Percentiles rank a stretch among this genome's conserved stretches.
Conservation (phyloP, 2,888 invertebrate species). For the Stenotaenia linearis region DNA sequence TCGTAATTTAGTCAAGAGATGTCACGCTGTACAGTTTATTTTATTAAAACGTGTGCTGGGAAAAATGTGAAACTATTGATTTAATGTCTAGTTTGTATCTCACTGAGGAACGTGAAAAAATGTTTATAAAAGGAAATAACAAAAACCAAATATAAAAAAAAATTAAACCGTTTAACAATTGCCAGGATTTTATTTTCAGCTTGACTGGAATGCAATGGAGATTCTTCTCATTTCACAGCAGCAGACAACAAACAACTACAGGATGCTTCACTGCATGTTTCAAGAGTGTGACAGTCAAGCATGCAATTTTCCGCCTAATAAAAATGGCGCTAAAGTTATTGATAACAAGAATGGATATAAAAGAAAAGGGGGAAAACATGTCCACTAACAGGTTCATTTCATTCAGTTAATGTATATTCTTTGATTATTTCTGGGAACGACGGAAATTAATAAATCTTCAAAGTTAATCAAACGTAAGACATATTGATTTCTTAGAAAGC, state of each 20-base stretch:
- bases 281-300: background rate
- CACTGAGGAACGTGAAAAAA: no score
- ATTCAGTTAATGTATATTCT: no score
- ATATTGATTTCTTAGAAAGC: background rate
- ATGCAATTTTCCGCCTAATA: background rate
- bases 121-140: no score
- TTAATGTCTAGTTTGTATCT: no score
- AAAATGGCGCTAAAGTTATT: background rate
- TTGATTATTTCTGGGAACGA: no score
- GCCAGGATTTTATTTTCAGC: background rate
- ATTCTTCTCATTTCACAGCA: background rate
- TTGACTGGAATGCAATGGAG: background rate
- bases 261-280: background rate
- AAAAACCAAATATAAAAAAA: no score
- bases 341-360: background rate
- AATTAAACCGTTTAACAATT: background rate
- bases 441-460: background rate
- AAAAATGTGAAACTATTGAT: background rate
- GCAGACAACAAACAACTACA: background rate
- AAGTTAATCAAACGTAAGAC: background rate
- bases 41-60: background rate
- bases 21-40: background rate
- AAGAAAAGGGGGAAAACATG: no score
- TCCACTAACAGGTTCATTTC: no score
- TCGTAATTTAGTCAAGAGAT: background rate